Conservation (phyloP, 2,888 invertebrate genomes). For the Neria commutata region DNA sequence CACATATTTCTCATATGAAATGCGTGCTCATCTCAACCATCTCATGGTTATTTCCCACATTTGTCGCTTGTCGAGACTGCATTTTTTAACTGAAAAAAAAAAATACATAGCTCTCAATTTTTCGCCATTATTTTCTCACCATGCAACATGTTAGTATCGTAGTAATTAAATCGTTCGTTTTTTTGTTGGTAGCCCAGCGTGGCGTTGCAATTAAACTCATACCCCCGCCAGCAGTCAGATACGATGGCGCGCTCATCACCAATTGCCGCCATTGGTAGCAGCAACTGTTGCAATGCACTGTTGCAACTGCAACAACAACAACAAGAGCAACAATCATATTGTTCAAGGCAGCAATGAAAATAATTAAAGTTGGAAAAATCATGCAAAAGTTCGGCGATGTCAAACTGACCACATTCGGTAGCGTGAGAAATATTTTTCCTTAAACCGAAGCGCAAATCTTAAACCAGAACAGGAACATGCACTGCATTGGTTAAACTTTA, state of each 20-base stretch:
- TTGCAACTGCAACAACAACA: not conserved
- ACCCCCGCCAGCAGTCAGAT: not conserved
- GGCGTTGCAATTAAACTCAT: constrained; percentile 25
- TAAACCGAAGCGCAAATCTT: not conserved
- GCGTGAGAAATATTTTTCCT: constrained; percentile 59
- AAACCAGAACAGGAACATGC: no score
- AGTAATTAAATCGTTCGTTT: constrained; percentile 30
- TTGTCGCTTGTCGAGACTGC: not conserved
- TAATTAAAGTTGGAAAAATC: constrained; percentile 57
- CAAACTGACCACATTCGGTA: constrained; percentile 53
- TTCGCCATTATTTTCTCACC: not conserved
- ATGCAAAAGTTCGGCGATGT: constrained; percentile 62
- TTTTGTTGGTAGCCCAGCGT: constrained; percentile 23
- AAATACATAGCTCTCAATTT: no score
- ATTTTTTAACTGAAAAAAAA: not conserved
- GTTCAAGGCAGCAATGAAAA: constrained; percentile 33
- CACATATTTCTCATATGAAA: no score
- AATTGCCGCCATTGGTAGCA: not conserved
- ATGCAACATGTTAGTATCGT: constrained; percentile 30
- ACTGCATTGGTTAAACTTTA: no score
- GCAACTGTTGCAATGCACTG: not conserved
- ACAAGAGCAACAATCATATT: not conserved
- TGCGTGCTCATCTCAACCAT: no score
- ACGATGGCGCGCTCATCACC: not conserved
- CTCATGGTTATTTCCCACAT: not conserved